phyloP scores from a whole-genome alignment of 2,888 invertebrate species.

The Tinea trinotella region DNA sequence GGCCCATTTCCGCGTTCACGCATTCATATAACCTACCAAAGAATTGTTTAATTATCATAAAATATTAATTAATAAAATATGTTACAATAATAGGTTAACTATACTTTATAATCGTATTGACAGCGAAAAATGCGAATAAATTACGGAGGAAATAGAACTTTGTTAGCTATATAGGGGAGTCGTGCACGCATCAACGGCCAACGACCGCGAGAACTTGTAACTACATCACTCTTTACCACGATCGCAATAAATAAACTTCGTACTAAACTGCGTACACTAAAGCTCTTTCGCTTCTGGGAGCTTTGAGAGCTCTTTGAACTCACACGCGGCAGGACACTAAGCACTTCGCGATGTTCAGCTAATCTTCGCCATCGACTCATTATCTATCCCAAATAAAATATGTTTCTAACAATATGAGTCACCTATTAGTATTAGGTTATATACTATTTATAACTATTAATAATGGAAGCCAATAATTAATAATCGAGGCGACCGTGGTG shows the following conservation, averaged over 20 bases:
- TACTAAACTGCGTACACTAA: conserved; percentile 25
- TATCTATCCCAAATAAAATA: background rate
- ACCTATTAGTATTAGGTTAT: background rate
- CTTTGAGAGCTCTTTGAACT: conserved; percentile 51
- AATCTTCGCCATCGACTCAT: background rate
- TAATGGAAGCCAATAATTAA: too few species aligned
- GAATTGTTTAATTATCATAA: conserved; percentile 34
- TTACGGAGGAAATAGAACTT: conserved; percentile 33
- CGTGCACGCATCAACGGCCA: conserved; percentile 59
- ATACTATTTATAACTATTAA: background rate
- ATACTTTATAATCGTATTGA: background rate
- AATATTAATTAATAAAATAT: background rate
- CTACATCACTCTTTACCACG: conserved; percentile 43
- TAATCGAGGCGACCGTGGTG: too few species aligned
- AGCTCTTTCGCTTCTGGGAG: conserved; percentile 32
- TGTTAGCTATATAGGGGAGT: conserved; percentile 56
- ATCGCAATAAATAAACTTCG: conserved; percentile 40
- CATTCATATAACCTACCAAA: conserved; percentile 39
- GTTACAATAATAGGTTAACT: background rate
- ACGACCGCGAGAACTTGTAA: conserved; percentile 71
- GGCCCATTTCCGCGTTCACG: conserved; percentile 57
- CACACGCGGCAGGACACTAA: conserved; percentile 40
- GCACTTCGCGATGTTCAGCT: conserved; percentile 35
- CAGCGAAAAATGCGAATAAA: background rate
- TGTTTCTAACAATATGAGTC: background rate